Evolutionary conservation across 1,140 invertebrate species (phyloP), one percentile per base, ranked within the genome.

Genomic region (Brachionus calyciflorus): DNA sequence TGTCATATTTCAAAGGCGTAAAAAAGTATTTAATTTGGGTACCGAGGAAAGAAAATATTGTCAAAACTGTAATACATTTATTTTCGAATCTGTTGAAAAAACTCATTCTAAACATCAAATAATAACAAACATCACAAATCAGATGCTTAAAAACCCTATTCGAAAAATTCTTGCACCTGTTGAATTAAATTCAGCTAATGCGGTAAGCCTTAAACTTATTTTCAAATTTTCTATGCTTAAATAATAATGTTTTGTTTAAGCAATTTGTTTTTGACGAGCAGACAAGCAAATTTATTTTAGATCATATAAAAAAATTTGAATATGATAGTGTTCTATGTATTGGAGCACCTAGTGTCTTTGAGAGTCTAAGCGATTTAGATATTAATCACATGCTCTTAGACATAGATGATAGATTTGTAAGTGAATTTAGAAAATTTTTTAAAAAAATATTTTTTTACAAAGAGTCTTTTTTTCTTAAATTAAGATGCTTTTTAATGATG

Each of bases 261-360:
- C 69, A 73, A 73, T 73, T 51, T 33, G 17, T 73, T 17, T 73
- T 73, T 30, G 69, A 73, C 5, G 17, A 37, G 10, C 30, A 49
- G 24, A 73, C 69, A 1, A 55, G 10, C 2, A 0, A 33, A 3
- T 73, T 76, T 10, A 44, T 76, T 24, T 5, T 19, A 5, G 6
- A 60, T 12, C 49, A 55, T 5, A 57, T 76, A 9, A 33, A 57
- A n/a, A 24, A 48, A 57, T 37, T 33, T 76, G 19, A 55, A 57
- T 76, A 44, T 28, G 55, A 76, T 44, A 44, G 37, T 55, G 33
- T 76, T 24, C 14, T 76, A n/a, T 76, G 73, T 48, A 76, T 76
- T 48, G 73, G 73, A 4, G 19, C 41, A 12, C 73, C 73, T 10
- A 76, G 49, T 19, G 14, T 76, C 21, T 76, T 57, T 76, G 73